A percentile compares a stretch with the other conserved stretches of the same genome.
Evolutionary conservation across 1,140 invertebrate genomes (phyloP).

Genomic region (Drosophila orosa): DNA sequence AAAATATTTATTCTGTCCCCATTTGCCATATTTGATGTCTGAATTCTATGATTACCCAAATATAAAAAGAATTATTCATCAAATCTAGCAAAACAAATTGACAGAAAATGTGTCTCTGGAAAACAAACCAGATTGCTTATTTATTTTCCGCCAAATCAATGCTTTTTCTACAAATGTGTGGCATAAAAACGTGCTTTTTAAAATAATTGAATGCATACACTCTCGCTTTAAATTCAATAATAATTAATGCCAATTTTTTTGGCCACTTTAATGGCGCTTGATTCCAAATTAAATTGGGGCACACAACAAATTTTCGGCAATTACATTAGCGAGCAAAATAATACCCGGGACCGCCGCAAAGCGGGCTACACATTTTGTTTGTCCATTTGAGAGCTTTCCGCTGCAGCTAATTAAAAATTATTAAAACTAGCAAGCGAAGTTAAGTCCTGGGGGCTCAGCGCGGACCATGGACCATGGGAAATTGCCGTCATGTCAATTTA

Average conservation of each 20-base stretch:
- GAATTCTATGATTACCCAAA: background rate
- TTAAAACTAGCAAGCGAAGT: conserved; percentile 46
- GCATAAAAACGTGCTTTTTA: background rate
- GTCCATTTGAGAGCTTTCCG: conserved; percentile 34
- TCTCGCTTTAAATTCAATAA: conserved; percentile 14
- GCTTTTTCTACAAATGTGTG: background rate
- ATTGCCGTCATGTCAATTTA: conserved; percentile 50
- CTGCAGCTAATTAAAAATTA: conserved; percentile 55
- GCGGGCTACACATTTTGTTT: conserved; percentile 30
- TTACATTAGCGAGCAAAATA: conserved; percentile 32
- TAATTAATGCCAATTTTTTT: conserved; percentile 9
- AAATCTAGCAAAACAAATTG: background rate
- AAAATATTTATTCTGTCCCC: background rate
- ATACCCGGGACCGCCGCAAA: conserved; percentile 17
- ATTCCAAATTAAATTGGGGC: conserved; percentile 28
- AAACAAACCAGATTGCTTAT: conserved; percentile 1
- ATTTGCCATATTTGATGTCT: background rate
- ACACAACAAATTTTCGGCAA: conserved; percentile 35
- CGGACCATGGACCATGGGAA: conserved; percentile 36
- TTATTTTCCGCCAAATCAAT: conserved; percentile 2
- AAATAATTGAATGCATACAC: conserved; percentile 11
- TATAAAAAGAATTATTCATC: background rate
- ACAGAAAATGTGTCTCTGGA: background rate
- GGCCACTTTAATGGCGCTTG: conserved; percentile 23
- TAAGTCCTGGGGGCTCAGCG: conserved; percentile 39